Conservation (phyloP, 2,888 invertebrate genomes). For the Diaprepes abbreviatus region DNA sequence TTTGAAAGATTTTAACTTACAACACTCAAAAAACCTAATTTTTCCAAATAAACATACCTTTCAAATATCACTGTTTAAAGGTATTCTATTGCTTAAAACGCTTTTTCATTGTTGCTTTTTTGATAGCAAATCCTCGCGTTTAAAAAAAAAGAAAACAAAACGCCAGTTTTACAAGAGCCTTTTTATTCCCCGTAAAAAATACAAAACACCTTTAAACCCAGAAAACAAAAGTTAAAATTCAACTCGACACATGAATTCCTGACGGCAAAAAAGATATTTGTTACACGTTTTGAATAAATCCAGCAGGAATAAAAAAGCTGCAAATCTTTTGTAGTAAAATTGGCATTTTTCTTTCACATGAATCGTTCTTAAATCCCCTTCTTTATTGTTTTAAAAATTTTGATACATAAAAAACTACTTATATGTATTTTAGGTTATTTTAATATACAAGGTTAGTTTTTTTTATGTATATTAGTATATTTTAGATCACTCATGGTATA, state of each 20-base stretch:
- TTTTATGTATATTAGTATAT: no score
- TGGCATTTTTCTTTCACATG: conserved; percentile 12
- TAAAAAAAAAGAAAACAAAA: conserved; percentile 14
- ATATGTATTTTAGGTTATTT: no score
- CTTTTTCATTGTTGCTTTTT: not conserved
- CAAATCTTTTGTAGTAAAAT: conserved; percentile 29
- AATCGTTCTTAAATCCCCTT: not conserved
- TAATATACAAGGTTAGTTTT: no score
- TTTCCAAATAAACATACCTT: no score
- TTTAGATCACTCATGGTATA: no score
- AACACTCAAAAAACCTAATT: no score
- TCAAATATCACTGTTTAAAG: no score
- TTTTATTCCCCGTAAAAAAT: conserved; percentile 36
- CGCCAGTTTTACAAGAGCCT: conserved; percentile 20
- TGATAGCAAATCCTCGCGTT: not conserved
- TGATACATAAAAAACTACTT: no score
- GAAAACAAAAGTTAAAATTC: conserved; percentile 44
- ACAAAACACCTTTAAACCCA: conserved; percentile 37
- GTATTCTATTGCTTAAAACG: not conserved
- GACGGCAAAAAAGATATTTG: conserved; percentile 39
- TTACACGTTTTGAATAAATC: conserved; percentile 44
- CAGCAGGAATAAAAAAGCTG: conserved; percentile 12
- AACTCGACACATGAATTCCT: conserved; percentile 41
- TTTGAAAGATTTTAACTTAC: no score
- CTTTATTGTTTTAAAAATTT: not conserved